Conservation (phyloP, 2,888 invertebrate species). For the Eumacrocentrus americanus region DNA sequence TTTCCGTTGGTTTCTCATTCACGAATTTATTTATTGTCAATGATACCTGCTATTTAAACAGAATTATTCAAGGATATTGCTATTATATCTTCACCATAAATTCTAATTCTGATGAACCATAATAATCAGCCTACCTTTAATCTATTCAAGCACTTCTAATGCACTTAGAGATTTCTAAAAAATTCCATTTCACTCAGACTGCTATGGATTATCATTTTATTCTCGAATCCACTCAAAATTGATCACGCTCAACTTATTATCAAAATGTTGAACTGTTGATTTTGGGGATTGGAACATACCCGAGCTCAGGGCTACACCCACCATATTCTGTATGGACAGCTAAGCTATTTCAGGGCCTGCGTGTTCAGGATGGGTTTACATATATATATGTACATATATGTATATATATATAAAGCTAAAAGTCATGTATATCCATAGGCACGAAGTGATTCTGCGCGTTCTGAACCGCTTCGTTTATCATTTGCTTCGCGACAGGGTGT, state of each 20-base stretch:
- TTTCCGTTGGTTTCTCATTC: constrained; percentile 36
- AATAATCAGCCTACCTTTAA: too few relatives aligned
- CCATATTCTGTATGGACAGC: background rate
- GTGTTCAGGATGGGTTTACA: constrained; percentile 2
- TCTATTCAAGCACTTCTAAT: too few relatives aligned
- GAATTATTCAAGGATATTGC: background rate
- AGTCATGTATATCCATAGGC: background rate
- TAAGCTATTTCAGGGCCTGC: constrained; percentile 12
- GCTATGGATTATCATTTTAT: too few relatives aligned
- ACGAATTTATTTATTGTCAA: constrained; percentile 45
- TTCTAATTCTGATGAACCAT: too few relatives aligned
- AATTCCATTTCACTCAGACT: too few relatives aligned
- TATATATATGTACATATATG: background rate
- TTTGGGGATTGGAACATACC: background rate
- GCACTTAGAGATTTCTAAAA: too few relatives aligned
- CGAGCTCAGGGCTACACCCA: constrained; percentile 1
- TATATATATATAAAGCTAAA: background rate
- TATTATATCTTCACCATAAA: background rate
- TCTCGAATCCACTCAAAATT: too few relatives aligned
- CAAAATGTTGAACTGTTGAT: too few relatives aligned
- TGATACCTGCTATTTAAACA: background rate
- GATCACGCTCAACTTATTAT: too few relatives aligned
- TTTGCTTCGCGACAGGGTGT: too few relatives aligned
- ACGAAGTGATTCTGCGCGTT: constrained; percentile 10
- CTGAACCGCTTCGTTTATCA: background rate